A percentile compares a stretch with the other conserved stretches of the same genome.
Conservation (phyloP, 2,797 vertebrate species). For the Gallirallus australis region DNA sequence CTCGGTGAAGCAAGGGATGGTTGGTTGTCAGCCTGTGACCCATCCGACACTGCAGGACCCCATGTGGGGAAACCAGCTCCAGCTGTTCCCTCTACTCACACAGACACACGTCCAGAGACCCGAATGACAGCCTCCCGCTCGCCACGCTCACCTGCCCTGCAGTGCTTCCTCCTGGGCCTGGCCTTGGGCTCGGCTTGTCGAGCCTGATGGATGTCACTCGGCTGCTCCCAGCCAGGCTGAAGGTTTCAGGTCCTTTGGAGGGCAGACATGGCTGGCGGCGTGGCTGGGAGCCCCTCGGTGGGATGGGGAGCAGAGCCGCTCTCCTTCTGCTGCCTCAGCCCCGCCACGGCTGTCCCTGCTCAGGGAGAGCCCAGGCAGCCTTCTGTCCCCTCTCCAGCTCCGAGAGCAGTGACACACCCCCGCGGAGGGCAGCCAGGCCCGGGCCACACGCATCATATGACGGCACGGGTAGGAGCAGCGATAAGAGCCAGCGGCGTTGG, state of each 20-base stretch:
- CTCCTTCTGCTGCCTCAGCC: neutral
- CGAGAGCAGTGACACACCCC: neutral
- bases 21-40: neutral
- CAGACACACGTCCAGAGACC: neutral
- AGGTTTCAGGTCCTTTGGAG: neutral
- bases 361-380: neutral
- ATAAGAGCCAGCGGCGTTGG: neutral
- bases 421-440: neutral
- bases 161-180: rapidly evolving
- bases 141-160: neutral
- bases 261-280: rapidly evolving
- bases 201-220: rapidly evolving
- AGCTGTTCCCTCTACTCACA: neutral
- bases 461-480: neutral
- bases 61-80: rapidly evolving
- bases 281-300: rapidly evolving
- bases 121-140: neutral
- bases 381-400: neutral
- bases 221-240: neutral
- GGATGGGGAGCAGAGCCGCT: rapidly evolving
- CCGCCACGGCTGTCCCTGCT: rapidly evolving
- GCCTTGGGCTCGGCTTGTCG: rapidly evolving
- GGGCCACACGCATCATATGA: conserved; percentile 19
- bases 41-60: neutral
- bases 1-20: neutral